Evolutionary conservation across 2,113 vertebrate genomes (phyloP).

Genomic region (Bufo bufo): DNA sequence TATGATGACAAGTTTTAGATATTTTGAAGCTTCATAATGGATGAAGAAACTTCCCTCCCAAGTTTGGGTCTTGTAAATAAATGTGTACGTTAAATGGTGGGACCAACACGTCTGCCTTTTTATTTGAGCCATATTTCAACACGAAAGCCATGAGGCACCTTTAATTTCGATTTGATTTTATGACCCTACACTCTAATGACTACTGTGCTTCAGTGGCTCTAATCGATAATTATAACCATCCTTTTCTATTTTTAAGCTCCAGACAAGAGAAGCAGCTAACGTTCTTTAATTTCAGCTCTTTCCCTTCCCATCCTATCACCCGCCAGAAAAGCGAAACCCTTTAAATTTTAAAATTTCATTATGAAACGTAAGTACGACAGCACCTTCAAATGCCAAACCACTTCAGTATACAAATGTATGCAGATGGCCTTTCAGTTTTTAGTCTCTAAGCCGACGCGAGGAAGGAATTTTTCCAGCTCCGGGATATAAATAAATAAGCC

Average conservation of each 20-base stretch:
- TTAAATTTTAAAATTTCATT: slow-evolving; percentile 8
- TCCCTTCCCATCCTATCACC: neutral
- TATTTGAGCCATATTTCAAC: neutral
- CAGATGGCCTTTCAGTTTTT: slow-evolving; percentile 46
- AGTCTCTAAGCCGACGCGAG: slow-evolving; percentile 29
- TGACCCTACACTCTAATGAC: neutral
- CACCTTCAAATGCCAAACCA: slow-evolving; percentile 36
- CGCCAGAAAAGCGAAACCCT: neutral
- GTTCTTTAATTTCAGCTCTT: neutral
- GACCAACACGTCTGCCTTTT: neutral
- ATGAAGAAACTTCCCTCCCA: neutral
- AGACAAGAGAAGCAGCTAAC: neutral
- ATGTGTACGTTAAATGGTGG: neutral
- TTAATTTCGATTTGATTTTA: neutral
- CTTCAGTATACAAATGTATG: slow-evolving; percentile 41
- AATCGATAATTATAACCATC: neutral
- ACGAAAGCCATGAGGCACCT: neutral
- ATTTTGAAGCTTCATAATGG: too few species aligned
- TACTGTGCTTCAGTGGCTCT: neutral
- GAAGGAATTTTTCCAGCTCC: slow-evolving; percentile 32
- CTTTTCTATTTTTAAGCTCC: neutral
- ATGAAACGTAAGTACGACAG: neutral
- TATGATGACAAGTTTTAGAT: too few species aligned
- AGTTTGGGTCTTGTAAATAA: neutral
- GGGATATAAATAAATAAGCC: slow-evolving; percentile 51